These are phyloP conservation scores for Colletes collaris DNA, from an alignment of 2,888 invertebrate species.

Conservation along the genomic window DNA sequence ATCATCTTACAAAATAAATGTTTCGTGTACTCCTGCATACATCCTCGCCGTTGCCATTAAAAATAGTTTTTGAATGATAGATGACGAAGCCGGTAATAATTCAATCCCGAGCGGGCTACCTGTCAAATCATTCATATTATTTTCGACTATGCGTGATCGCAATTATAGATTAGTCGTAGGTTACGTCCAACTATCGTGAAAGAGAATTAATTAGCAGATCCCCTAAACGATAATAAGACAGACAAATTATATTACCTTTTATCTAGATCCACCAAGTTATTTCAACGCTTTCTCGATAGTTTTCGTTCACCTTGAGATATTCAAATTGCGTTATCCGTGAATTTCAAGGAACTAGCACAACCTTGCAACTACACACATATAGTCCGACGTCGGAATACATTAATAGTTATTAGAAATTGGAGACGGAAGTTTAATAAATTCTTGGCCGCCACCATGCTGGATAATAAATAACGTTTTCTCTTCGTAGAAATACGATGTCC, in stretches of 20 bases:
- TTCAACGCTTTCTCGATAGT: conserved; percentile 1
- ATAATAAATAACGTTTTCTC: too few species aligned
- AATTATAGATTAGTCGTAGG: conserved; percentile 31
- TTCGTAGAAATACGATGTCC: too few species aligned
- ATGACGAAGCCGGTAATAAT: conserved; percentile 55
- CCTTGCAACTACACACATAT: too few species aligned
- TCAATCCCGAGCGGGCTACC: conserved; percentile 43
- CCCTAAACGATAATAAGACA: conserved; percentile 24
- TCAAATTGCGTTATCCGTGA: neutral
- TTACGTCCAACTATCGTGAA: conserved; percentile 6
- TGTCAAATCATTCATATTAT: conserved; percentile 31
- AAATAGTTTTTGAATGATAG: conserved; percentile 50
- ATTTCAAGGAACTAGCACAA: too few species aligned
- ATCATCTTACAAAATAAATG: conserved; percentile 72
- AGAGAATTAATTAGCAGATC: conserved; percentile 21
- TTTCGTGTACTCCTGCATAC: conserved; percentile 46
- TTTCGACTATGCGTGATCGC: conserved; percentile 31
- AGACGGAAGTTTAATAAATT: too few species aligned
- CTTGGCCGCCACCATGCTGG: too few species aligned
- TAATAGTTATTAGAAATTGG: too few species aligned
- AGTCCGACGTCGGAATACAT: too few species aligned
- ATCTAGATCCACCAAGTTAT: conserved; percentile 27
- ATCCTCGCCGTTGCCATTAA: conserved; percentile 35
- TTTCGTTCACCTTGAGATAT: conserved; percentile 17
- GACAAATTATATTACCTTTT: conserved; percentile 30